A percentile compares a stretch with the other conserved stretches of the same genome.
phyloP scores from a whole-genome alignment of 1,140 invertebrate genomes.

The Antheraea mylitta region DNA sequence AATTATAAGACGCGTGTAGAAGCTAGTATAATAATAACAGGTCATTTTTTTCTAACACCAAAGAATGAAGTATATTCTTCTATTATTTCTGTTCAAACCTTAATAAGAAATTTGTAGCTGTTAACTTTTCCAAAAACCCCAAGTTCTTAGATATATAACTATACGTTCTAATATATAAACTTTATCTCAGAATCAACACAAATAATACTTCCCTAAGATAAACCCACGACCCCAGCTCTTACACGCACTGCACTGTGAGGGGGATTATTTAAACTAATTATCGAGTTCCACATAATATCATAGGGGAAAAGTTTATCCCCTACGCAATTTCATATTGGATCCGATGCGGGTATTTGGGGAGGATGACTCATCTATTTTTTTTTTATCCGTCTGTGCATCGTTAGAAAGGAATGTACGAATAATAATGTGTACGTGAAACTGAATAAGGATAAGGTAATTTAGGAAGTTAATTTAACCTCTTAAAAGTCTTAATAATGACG shows the following conservation, averaged over 20 bases:
- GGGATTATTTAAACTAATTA: constrained; percentile 27
- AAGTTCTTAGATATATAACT: not conserved
- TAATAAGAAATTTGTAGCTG: too few species aligned
- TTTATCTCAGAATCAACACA: not conserved
- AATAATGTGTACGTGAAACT: not conserved
- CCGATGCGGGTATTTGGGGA: constrained; percentile 12
- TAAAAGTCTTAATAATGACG: not conserved
- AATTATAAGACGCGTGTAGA: too few species aligned
- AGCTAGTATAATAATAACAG: too few species aligned
- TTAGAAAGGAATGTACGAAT: not conserved
- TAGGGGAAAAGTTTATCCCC: constrained; percentile 19
- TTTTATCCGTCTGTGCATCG: not conserved
- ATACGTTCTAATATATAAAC: not conserved
- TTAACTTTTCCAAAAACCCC: not conserved
- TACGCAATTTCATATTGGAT: constrained; percentile 23
- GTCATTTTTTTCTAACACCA: too few species aligned
- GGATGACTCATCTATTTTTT: constrained; percentile 17
- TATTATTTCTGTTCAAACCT: too few species aligned
- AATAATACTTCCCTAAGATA: not conserved
- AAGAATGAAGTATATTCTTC: too few species aligned
- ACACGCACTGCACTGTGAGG: not conserved
- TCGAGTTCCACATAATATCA: constrained; percentile 22
- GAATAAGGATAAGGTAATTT: too few species aligned
- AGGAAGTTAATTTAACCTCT: too few species aligned
- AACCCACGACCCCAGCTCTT: not conserved